Base-by-base conservation (phyloP, 2,797 vertebrate genomes). In the Dallia pectoralis region DNA sequence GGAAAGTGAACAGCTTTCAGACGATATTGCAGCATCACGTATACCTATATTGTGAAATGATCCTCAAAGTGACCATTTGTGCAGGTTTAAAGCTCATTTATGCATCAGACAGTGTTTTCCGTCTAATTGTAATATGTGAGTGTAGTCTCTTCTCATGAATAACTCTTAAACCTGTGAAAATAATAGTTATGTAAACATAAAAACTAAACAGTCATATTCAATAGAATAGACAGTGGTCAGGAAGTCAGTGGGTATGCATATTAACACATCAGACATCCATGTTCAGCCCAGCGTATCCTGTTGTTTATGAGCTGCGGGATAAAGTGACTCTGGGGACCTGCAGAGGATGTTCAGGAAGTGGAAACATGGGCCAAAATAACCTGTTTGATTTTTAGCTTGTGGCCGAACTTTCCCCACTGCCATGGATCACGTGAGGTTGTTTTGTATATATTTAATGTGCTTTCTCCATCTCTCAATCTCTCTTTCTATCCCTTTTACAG, bases 401-500 rank as follows among this genome's bases (percentile, higher is more conserved):
- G 25, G 44, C 8, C n/a, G 65, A 49, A 18, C 47, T 12, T 44
- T 61, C 40, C 16, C 33, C 36, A 56, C 27, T 36, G 48, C 44
- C 5, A 22, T 19, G 3, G 25, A 19, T 63, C 47, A 29, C 69
- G 22, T 4, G 11, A 51, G 25, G 33, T 63, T 8, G n/a, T 56
- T 29, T 27, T 63, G 30, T 22, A 4, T 14, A 4, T 14, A 19
- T 8, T 33, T 44, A 2, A 33, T 44, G n/a, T 33, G 7, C 40
- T 56, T 51, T 67, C 1, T 70, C 59, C n/a, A 18, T 75, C 1
- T 19, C 30, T 76, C n/a, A n/a, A n/a, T n/a, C 8, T 53, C 25
- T 73, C 12, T 75, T 9, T 73, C 14, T 56, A 12, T 49, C 25
- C 67, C n/a, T 29, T 14, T 19, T 68, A 4, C 79, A 95, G 94